A percentile compares a stretch with the other conserved stretches of the same genome.
phyloP scores from a whole-genome alignment of 2,797 vertebrate species.

The Falco concolor region DNA sequence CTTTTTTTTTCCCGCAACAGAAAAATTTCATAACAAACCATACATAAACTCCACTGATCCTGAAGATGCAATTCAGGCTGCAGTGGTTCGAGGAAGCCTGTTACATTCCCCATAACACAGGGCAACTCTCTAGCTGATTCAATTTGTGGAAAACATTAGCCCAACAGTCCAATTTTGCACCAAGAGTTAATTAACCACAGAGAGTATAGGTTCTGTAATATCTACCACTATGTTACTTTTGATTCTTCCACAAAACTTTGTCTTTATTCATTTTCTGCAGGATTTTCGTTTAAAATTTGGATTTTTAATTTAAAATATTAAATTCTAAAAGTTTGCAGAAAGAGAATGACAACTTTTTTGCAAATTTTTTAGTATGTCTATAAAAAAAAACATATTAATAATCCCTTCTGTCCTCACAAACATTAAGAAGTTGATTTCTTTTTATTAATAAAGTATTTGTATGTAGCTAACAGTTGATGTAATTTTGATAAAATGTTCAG shows the following conservation, averaged over 20 bases:
- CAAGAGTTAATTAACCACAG: not conserved
- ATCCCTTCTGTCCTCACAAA: not conserved
- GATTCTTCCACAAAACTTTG: not conserved
- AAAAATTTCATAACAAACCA: not conserved
- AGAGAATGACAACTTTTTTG: not conserved
- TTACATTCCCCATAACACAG: not conserved
- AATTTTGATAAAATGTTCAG: slow-evolving; percentile 2
- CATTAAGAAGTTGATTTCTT: not conserved
- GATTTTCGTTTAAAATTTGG: too few species aligned
- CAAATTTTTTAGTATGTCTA: not conserved
- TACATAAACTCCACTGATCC: not conserved
- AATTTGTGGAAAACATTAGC: not conserved
- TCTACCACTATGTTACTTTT: not conserved
- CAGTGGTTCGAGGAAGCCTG: not conserved
- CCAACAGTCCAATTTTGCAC: not conserved
- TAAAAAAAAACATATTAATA: not conserved
- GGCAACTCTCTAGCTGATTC: not conserved
- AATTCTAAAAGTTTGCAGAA: not conserved
- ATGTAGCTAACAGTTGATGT: not conserved
- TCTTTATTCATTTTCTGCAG: not conserved
- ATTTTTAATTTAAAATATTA: too few species aligned
- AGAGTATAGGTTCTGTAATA: not conserved
- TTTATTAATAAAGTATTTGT: not conserved
- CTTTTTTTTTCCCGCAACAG: not conserved
- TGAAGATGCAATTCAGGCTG: not conserved